Evolutionary conservation across 2,113 vertebrate species (phyloP).

Genomic region (Kryptolebias marmoratus): DNA sequence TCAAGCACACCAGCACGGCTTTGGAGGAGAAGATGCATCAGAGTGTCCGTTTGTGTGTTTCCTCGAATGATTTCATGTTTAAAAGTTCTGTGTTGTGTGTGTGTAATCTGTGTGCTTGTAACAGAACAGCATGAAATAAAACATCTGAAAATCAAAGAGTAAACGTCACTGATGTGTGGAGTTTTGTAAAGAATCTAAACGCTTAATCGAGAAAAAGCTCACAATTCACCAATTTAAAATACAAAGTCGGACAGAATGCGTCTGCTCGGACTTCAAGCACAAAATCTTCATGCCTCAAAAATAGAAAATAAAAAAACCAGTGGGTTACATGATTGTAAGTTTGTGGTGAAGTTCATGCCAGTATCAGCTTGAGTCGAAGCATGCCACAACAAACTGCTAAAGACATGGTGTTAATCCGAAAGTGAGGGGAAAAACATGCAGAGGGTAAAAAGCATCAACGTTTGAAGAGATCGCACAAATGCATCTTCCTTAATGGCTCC

Average conservation of each 20-base stretch:
- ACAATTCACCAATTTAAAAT: conserved; percentile 18
- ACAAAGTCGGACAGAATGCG: conserved; percentile 45
- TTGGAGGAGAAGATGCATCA: conserved; percentile 43
- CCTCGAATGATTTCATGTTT: conserved; percentile 23
- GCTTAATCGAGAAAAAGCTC: conserved; percentile 8
- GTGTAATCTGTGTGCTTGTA: conserved; percentile 40
- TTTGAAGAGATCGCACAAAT: conserved; percentile 42
- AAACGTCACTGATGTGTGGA: conserved; percentile 1
- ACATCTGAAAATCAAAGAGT: conserved; percentile 14
- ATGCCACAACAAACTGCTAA: conserved; percentile 64
- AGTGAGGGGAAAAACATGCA: conserved; percentile 60
- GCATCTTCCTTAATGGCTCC: conserved; percentile 23
- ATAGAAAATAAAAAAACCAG: conserved; percentile 19
- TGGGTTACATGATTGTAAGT: conserved; percentile 41
- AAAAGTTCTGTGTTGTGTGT: conserved; percentile 38
- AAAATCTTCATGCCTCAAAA: conserved; percentile 61
- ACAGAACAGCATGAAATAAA: conserved; percentile 28
- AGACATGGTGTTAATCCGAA: conserved; percentile 57
- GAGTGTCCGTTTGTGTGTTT: conserved; percentile 32
- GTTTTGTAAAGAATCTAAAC: no score
- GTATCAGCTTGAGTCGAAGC: conserved; percentile 61
- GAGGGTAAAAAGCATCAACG: conserved; percentile 57
- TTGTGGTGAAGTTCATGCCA: conserved; percentile 62
- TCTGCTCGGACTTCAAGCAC: conserved; percentile 43
- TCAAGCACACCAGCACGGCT: conserved; percentile 22